Evolutionary conservation across 2,888 invertebrate genomes (phyloP), one percentile per base, ranked within the genome.

Genomic region (Phragmatobia fuliginosa): DNA sequence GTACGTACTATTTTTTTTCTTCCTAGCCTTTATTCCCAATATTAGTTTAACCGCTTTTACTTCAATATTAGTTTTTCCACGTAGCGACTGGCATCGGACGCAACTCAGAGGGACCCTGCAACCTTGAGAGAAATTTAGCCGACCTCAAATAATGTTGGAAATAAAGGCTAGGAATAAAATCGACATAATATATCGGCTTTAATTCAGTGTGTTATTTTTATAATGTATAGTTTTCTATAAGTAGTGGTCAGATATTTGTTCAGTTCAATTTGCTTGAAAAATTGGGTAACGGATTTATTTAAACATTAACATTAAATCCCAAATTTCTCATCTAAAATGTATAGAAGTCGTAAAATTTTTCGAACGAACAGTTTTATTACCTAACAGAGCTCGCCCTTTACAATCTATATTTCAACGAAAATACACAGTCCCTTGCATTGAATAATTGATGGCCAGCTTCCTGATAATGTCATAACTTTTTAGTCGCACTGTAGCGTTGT

Each of bases 381-480:
- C 38, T 10, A 41, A 10, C 31, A 32, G 21, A 58, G 21, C 5
- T 16, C 16, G 31, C 16, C 67, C 45, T 62, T 62, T 32, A 63
- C n/a, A 62, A 49, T 31, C 45, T 49, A 18, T 80, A 74, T 62
- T 78, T 67, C 68, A 75, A 73, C 62, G 74, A 58, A 67, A 60
- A 33, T 28, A 28, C 36, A 52, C 49, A 61, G 67, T 49, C 25
- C 67, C 58, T n/a, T 14, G 58, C 11, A 7, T 59, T 80, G 79
- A 79, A 78, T 79, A 78, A 78, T 66, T 78, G 74, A 79, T 79
- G 11, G 36, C 56, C 5, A 32, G 58, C 61, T 31, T 62, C 62
- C 56, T 64, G 73, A 75, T 71, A 76, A 76, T 71, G 67, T 60
- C n/a, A 18, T 52, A 78, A 75, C 70, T 81, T 81, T 72, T 73